phyloP scores from a whole-genome alignment of 2,797 vertebrate genomes.

The Trachops cirrhosus region DNA sequence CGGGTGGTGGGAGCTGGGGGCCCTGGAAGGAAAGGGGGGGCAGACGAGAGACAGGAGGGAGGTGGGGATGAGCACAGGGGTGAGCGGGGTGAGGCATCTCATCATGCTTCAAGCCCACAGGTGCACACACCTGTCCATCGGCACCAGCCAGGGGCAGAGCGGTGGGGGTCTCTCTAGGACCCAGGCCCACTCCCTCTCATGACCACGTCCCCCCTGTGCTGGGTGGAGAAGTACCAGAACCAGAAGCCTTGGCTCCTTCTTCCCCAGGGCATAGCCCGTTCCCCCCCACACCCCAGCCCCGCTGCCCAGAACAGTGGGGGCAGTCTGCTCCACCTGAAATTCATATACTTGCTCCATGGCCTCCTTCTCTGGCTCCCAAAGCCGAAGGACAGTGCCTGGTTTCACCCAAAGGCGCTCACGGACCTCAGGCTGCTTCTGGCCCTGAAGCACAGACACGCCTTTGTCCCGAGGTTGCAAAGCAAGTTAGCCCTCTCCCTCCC shows the following conservation, averaged over 20 bases:
- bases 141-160: too few species aligned
- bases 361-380: background rate
- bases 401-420: background rate
- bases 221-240: background rate
- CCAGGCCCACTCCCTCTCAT: rapidly evolving
- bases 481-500: rapidly evolving
- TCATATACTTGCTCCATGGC: background rate
- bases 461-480: background rate
- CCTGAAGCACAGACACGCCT: background rate
- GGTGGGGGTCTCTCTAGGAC: background rate
- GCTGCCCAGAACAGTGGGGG: too few species aligned
- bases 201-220: rapidly evolving
- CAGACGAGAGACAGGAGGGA: background rate
- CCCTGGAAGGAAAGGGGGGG: background rate
- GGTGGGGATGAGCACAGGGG: rapidly evolving
- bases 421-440: too few species aligned
- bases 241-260: background rate
- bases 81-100: rapidly evolving
- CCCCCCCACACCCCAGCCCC: background rate
- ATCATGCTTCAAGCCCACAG: background rate
- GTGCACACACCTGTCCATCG: background rate
- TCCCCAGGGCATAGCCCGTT: background rate
- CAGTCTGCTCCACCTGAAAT: too few species aligned
- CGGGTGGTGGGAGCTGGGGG: background rate
- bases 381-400: background rate